Conservation (phyloP, 2,888 invertebrate species). For the Dorcus hopei region DNA sequence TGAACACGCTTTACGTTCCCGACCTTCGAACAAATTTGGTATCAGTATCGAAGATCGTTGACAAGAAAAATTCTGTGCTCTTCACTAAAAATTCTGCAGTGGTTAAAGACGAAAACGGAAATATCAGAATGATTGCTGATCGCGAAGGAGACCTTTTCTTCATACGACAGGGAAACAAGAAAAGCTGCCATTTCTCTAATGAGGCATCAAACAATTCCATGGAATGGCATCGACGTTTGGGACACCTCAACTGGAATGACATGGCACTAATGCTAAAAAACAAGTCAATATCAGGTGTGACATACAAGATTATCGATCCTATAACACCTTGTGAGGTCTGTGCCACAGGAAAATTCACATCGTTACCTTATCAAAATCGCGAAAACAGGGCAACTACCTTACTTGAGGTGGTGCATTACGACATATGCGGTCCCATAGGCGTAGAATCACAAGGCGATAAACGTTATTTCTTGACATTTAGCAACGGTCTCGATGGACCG, state of each 20-base stretch:
- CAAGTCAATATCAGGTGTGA: neutral
- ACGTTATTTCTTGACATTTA: slow-evolving; percentile 6
- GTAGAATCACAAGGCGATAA: slow-evolving; percentile 1
- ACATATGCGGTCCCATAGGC: slow-evolving; percentile 5
- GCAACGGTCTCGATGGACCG: neutral
- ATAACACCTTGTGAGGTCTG: neutral
- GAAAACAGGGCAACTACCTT: neutral
- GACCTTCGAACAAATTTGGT: slow-evolving; percentile 16
- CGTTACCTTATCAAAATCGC: neutral
- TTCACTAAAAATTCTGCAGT: slow-evolving; percentile 12
- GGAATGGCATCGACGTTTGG: slow-evolving; percentile 25
- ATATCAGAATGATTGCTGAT: neutral
- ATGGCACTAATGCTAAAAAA: slow-evolving; percentile 5
- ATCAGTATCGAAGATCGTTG: slow-evolving; percentile 21
- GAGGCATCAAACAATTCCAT: neutral
- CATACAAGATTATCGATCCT: no score
- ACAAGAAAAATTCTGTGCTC: slow-evolving; percentile 10
- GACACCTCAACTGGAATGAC: slow-evolving; percentile 18
- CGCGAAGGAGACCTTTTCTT: no score
- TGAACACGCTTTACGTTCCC: slow-evolving; percentile 12
- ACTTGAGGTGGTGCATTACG: slow-evolving; percentile 3
- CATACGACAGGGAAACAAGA: no score
- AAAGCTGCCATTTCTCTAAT: no score
- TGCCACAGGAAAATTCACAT: neutral
- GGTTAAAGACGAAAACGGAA: slow-evolving; percentile 5